Percentiles rank a stretch among this genome's conserved stretches.
Evolutionary conservation across 2,888 invertebrate species (phyloP).

Genomic region (Allacma fusca): DNA sequence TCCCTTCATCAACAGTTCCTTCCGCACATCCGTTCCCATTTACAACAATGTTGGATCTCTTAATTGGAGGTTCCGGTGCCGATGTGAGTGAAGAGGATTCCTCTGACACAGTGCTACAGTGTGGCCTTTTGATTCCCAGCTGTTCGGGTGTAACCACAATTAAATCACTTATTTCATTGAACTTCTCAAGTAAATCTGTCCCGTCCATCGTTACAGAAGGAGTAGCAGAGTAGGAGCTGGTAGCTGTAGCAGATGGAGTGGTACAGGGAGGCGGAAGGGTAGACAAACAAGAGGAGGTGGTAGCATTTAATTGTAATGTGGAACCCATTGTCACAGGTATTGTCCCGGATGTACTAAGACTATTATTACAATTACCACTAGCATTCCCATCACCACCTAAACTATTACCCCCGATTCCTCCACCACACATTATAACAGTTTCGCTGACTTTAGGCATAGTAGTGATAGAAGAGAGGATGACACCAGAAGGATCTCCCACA

Average conservation of each 20-base stretch:
- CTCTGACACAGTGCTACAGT: conserved; percentile 32
- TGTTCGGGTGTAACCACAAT: conserved; percentile 62
- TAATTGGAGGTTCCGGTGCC: conserved; percentile 36
- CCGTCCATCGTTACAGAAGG: conserved; percentile 36
- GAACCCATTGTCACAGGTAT: not conserved
- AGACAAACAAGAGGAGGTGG: conserved; percentile 22
- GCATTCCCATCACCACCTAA: conserved; percentile 36
- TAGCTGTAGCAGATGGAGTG: conserved; percentile 19
- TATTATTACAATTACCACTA: conserved; percentile 26
- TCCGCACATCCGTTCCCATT: conserved; percentile 45
- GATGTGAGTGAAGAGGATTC: not conserved
- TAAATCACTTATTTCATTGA: conserved; percentile 61
- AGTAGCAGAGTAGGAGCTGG: conserved; percentile 17
- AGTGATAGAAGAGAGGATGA: conserved; percentile 14
- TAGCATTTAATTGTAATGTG: conserved; percentile 25
- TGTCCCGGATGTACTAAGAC: not conserved
- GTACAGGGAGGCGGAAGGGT: conserved; percentile 4
- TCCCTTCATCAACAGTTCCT: not conserved
- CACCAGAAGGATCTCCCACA: conserved; percentile 28
- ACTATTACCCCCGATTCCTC: conserved; percentile 20
- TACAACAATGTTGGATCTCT: conserved; percentile 48
- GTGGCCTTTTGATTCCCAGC: conserved; percentile 58
- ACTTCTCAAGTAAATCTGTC: conserved; percentile 60
- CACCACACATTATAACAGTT: not conserved
- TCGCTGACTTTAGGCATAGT: conserved; percentile 3